Percentiles rank a stretch among this genome's conserved stretches.
Evolutionary conservation across 2,888 invertebrate genomes (phyloP).

Genomic region (Drosophila pegasa): DNA sequence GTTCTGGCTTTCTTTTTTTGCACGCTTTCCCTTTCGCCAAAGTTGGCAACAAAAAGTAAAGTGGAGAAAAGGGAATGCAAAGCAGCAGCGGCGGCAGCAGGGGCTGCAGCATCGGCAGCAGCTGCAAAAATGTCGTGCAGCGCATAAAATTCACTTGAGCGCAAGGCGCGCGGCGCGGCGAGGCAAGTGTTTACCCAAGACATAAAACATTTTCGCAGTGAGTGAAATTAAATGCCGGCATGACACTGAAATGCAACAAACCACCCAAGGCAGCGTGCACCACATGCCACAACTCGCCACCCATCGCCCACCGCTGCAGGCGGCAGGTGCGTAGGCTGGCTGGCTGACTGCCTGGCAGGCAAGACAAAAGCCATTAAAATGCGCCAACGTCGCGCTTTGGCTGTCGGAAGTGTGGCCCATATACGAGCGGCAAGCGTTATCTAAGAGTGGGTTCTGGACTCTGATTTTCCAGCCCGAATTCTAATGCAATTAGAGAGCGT

Average conservation of each 20-base stretch:
- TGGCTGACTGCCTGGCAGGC: conserved; percentile 18
- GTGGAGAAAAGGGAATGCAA: conserved; percentile 45
- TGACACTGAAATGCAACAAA: conserved; percentile 76
- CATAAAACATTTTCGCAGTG: conserved; percentile 79
- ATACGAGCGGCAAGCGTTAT: conserved; percentile 31
- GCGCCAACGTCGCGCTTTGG: conserved; percentile 68
- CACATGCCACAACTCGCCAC: conserved; percentile 17
- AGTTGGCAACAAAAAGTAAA: conserved; percentile 39
- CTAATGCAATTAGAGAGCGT: conserved; percentile 29
- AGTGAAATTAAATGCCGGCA: conserved; percentile 80
- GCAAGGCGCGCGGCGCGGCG: conserved; percentile 42
- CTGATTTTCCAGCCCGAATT: conserved; percentile 35
- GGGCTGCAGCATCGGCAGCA: conserved; percentile 23
- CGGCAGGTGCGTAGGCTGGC: neutral
- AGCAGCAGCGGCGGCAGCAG: conserved; percentile 22
- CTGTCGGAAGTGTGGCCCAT: conserved; percentile 65
- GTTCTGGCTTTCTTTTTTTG: conserved; percentile 28
- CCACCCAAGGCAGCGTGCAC: conserved; percentile 13
- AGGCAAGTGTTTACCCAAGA: conserved; percentile 75
- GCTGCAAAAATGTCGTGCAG: conserved; percentile 75
- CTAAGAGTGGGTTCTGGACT: conserved; percentile 40
- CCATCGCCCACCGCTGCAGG: conserved; percentile 31
- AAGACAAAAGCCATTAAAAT: conserved; percentile 78
- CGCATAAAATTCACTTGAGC: conserved; percentile 71
- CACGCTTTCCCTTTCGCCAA: conserved; percentile 65